Conservation (phyloP, 2,888 invertebrate species). For the Parochlus steinenii region DNA sequence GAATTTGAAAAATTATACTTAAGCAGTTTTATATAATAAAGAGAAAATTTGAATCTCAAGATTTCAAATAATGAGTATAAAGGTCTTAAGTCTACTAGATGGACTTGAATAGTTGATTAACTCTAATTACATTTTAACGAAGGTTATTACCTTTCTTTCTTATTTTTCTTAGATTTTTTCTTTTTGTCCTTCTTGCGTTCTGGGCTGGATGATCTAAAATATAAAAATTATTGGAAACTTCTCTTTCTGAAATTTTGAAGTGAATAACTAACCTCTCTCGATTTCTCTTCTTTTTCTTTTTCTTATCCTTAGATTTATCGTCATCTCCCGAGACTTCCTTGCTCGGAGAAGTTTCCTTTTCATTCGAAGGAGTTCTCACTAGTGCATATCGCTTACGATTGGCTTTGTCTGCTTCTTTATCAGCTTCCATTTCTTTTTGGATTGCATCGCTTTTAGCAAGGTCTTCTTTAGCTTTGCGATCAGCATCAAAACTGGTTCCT, state of each 20-base stretch:
- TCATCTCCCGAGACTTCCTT: slow-evolving; percentile 22
- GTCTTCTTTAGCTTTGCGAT: slow-evolving; percentile 39
- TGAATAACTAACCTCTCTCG: slow-evolving; percentile 40
- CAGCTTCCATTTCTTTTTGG: slow-evolving; percentile 31
- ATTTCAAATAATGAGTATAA: slow-evolving; percentile 1
- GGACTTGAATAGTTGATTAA: not conserved
- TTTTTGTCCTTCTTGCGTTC: slow-evolving; percentile 60
- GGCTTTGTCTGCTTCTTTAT: slow-evolving; percentile 28
- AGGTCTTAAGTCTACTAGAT: slow-evolving; percentile 11
- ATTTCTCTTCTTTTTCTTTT: slow-evolving; percentile 57
- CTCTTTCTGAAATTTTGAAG: slow-evolving; percentile 13
- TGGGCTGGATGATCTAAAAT: slow-evolving; percentile 48
- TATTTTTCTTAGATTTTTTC: slow-evolving; percentile 62
- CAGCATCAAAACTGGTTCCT: slow-evolving; percentile 80
- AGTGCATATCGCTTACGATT: slow-evolving; percentile 46
- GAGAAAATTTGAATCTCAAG: no score
- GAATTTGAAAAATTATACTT: not conserved
- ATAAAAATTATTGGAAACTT: slow-evolving; percentile 14
- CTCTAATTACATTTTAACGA: not conserved
- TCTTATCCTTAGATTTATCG: slow-evolving; percentile 32
- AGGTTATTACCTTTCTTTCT: slow-evolving; percentile 54
- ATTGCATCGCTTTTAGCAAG: slow-evolving; percentile 31
- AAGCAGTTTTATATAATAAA: not conserved
- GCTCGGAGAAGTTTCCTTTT: slow-evolving; percentile 26
- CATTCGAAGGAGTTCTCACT: slow-evolving; percentile 58